Conservation (phyloP, 2,113 vertebrate species). For the Pseudopipra pipra region DNA sequence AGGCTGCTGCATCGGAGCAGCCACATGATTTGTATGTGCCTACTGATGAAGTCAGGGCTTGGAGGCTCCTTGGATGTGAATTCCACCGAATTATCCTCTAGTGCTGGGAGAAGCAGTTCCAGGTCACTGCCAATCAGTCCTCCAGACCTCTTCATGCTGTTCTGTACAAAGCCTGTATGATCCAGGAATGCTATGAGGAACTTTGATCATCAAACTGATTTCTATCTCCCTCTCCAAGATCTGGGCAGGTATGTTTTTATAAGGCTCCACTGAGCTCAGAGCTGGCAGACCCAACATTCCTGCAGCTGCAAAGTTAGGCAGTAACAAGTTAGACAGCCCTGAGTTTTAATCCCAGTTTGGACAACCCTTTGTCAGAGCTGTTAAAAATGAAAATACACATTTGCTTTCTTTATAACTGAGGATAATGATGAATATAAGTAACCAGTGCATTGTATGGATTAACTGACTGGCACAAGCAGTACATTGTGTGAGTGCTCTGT, state of each 20-base stretch:
- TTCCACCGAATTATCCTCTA: background rate
- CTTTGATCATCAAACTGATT: background rate
- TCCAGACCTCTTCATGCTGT: background rate
- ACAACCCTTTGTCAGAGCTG: background rate
- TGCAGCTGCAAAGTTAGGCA: background rate
- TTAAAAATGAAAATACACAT: background rate
- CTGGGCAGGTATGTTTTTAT: background rate
- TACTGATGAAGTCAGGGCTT: background rate
- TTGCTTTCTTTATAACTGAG: background rate
- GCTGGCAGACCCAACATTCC: background rate
- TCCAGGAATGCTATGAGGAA: background rate
- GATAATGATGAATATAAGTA: background rate
- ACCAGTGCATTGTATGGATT: background rate
- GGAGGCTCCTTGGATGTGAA: background rate
- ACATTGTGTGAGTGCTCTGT: background rate
- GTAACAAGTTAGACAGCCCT: background rate
- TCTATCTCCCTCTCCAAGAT: background rate
- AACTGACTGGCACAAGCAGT: background rate
- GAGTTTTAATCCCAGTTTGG: background rate
- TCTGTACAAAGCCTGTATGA: background rate
- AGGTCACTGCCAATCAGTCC: background rate
- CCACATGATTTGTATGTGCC: background rate
- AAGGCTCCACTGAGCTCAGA: background rate
- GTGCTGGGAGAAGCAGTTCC: background rate
- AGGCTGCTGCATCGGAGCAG: background rate